Conservation (phyloP, 2,797 vertebrate species). For the Champsocephalus gunnari region DNA sequence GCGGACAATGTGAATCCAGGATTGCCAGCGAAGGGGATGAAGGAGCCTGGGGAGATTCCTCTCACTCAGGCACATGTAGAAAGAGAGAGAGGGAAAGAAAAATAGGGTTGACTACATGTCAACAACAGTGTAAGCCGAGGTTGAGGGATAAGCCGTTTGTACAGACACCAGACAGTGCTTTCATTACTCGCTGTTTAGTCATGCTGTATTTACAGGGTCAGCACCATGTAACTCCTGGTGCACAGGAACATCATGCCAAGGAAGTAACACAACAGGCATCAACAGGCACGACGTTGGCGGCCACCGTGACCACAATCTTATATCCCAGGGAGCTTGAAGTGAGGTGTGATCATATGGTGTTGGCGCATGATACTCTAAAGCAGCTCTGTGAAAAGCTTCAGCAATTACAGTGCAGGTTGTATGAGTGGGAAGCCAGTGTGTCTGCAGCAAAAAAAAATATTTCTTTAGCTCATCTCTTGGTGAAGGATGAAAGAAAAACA, state of each 20-base stretch:
- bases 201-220: conserved; percentile 77
- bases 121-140: conserved; percentile 58
- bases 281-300: conserved; percentile 41
- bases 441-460: conserved; percentile 36
- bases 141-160: conserved; percentile 77
- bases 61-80: conserved; percentile 65
- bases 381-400: conserved; percentile 62
- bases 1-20: conserved; percentile 61
- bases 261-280: conserved; percentile 49
- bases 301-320: conserved; percentile 49
- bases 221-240: conserved; percentile 71
- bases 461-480: conserved; percentile 42
- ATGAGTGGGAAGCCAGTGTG: conserved; percentile 47
- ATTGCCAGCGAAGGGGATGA: conserved; percentile 53
- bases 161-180: conserved; percentile 76
- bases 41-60: conserved; percentile 67
- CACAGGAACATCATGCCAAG: conserved; percentile 54
- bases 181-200: conserved; percentile 82
- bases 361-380: conserved; percentile 55
- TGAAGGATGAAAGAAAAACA: conserved; percentile 40
- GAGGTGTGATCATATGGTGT: conserved; percentile 61
- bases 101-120: conserved; percentile 54
- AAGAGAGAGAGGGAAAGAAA: conserved; percentile 51
- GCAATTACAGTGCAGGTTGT: conserved; percentile 66
- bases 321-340: conserved; percentile 48